Evolutionary conservation across 1,140 invertebrate species (phyloP).

Genomic region (Leucophenga varia): DNA sequence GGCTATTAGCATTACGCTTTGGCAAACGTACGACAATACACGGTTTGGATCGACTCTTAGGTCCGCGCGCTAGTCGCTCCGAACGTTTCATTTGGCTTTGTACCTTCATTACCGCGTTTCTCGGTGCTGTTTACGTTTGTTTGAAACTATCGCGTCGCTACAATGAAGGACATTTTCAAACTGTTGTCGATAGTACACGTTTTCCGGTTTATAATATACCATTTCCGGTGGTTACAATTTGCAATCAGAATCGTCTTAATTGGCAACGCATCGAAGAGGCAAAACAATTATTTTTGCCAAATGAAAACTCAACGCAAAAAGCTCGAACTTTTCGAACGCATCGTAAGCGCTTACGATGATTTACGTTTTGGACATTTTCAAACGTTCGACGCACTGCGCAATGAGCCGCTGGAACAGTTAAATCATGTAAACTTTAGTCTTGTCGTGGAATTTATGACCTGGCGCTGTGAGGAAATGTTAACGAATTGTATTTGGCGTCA

Average conservation of each 20-base stretch:
- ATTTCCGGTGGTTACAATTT: constrained; percentile 51
- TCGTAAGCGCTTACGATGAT: constrained; percentile 33
- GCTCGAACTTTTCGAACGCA: constrained; percentile 30
- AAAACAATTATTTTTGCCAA: constrained; percentile 31
- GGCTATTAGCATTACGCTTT: constrained; percentile 38
- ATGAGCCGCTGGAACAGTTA: constrained; percentile 27
- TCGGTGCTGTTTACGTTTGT: constrained; percentile 45
- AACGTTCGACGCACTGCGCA: constrained; percentile 28
- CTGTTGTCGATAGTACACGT: constrained; percentile 47
- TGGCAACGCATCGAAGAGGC: constrained; percentile 37
- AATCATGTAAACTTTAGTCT: constrained; percentile 39
- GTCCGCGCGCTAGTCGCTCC: constrained; percentile 28
- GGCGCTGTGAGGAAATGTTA: constrained; percentile 45
- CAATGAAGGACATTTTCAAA: constrained; percentile 38
- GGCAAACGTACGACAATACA: constrained; percentile 45
- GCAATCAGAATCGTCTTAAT: constrained; percentile 48
- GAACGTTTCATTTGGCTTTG: constrained; percentile 43
- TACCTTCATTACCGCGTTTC: constrained; percentile 34
- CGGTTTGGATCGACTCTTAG: constrained; percentile 37
- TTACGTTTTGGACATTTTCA: constrained; percentile 39
- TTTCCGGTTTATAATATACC: constrained; percentile 44
- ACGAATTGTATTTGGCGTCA: constrained; percentile 41
- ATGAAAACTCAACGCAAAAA: constrained; percentile 22
- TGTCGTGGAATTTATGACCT: constrained; percentile 44
- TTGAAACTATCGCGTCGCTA: constrained; percentile 41